Percentiles rank a stretch among this genome's conserved stretches.
Conservation (phyloP, 2,113 vertebrate species). For the Eolophus roseicapilla region DNA sequence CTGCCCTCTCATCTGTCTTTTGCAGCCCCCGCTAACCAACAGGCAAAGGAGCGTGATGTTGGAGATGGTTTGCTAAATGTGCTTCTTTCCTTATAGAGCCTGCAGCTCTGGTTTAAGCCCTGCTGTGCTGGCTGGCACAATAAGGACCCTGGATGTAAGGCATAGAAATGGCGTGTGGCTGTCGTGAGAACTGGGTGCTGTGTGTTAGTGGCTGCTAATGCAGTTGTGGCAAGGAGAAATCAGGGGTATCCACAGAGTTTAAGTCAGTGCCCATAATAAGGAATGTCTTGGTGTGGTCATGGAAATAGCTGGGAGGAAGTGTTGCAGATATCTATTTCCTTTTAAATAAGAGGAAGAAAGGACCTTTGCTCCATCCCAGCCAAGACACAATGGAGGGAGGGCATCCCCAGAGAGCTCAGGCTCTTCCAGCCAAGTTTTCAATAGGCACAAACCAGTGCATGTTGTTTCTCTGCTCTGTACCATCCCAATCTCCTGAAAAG, state of each 20-base stretch:
- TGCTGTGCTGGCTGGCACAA: fast-evolving
- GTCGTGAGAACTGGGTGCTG: not conserved
- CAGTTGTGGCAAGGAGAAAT: not conserved
- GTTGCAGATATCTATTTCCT: slow-evolving; percentile 36
- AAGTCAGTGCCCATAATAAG: not conserved
- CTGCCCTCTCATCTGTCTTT: not conserved
- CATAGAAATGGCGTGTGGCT: not conserved
- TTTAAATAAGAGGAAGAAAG: not conserved
- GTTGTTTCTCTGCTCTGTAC: not conserved
- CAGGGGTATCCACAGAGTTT: not conserved
- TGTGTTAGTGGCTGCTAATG: not conserved
- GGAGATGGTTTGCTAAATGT: not conserved
- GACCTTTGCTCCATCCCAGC: slow-evolving; percentile 35
- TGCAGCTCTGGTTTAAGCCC: not conserved
- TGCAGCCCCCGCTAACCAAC: not conserved
- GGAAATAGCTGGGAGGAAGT: slow-evolving; percentile 41
- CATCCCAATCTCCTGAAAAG: fast-evolving
- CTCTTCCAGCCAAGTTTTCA: not conserved
- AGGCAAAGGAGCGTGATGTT: not conserved
- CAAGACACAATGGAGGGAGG: slow-evolving; percentile 32
- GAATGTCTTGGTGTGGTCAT: not conserved
- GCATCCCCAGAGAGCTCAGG: not conserved
- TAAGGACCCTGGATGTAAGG: not conserved
- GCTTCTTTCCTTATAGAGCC: not conserved
- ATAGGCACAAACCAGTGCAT: not conserved